phyloP scores from a whole-genome alignment of 2,888 invertebrate species.

The Melinaea marsaeus region DNA sequence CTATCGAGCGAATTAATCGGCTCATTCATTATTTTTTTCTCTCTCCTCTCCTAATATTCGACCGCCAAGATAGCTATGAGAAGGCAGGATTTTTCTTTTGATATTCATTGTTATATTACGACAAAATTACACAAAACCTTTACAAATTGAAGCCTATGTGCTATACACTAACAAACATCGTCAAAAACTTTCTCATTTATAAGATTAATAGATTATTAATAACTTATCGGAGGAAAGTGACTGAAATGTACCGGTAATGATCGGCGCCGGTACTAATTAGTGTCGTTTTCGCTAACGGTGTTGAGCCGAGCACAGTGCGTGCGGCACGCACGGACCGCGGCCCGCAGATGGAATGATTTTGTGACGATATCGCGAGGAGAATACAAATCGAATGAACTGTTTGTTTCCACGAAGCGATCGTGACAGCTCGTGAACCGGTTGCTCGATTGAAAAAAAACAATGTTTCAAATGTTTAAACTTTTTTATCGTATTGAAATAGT shows the following conservation, averaged over 20 bases:
- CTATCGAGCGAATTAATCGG: too few relatives aligned
- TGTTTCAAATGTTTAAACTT: slow-evolving; percentile 1
- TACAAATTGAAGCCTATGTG: too few relatives aligned
- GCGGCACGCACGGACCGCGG: slow-evolving; percentile 48
- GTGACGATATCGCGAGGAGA: slow-evolving; percentile 54
- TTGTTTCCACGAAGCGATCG: slow-evolving; percentile 69
- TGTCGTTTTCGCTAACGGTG: slow-evolving; percentile 43
- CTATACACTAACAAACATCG: too few relatives aligned
- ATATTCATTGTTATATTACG: too few relatives aligned
- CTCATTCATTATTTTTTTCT: too few relatives aligned
- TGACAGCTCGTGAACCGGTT: slow-evolving; percentile 65
- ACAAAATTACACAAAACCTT: too few relatives aligned
- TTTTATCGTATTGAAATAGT: background rate
- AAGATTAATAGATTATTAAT: background rate
- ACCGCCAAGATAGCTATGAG: too few relatives aligned
- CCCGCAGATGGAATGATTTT: slow-evolving; percentile 10
- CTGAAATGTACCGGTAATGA: slow-evolving; percentile 38
- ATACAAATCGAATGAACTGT: slow-evolving; percentile 70
- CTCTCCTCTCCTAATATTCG: too few relatives aligned
- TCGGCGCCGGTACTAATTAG: slow-evolving; percentile 46
- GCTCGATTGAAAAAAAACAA: slow-evolving; percentile 64
- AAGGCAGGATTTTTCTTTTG: too few relatives aligned
- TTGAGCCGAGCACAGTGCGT: slow-evolving; percentile 43
- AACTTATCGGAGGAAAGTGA: slow-evolving; percentile 45
- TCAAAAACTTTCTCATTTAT: too few relatives aligned